phyloP scores from a whole-genome alignment of 2,113 vertebrate species.

The Lichenostomus cassidix region DNA sequence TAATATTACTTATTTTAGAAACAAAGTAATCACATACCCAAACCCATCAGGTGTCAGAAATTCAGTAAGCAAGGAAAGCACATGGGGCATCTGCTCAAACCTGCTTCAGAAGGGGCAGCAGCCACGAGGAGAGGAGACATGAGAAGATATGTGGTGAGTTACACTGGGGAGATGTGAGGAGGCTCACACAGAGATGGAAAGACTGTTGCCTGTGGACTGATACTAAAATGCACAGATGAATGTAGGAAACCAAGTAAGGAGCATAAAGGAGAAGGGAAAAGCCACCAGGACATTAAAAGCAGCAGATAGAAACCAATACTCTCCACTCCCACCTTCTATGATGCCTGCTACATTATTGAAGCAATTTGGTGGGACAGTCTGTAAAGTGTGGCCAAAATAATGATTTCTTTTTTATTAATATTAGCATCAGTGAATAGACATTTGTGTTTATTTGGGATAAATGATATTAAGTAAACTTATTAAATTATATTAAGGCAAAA shows the following conservation, averaged over 20 bases:
- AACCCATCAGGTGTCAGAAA: not conserved
- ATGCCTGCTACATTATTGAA: not conserved
- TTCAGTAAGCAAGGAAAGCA: not conserved
- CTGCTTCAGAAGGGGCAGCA: not conserved
- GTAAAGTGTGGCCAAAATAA: not conserved
- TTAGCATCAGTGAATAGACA: not conserved
- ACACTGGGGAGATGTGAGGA: not conserved
- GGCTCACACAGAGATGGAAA: not conserved
- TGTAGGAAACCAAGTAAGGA: not conserved
- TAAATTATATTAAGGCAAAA: too few relatives aligned
- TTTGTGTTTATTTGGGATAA: not conserved
- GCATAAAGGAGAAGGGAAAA: not conserved
- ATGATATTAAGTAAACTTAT: not conserved
- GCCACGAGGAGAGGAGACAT: rapidly evolving
- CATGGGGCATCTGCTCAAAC: not conserved
- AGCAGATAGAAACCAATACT: not conserved
- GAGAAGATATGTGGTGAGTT: not conserved
- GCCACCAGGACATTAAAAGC: not conserved
- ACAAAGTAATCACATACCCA: not conserved
- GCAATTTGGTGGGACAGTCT: not conserved
- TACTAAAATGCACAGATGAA: not conserved
- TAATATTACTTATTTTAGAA: not conserved
- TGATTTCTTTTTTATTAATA: not conserved
- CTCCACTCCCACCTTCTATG: not conserved
- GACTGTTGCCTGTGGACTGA: not conserved